phyloP scores from a whole-genome alignment of 2,797 vertebrate genomes.

The Somateria mollissima region DNA sequence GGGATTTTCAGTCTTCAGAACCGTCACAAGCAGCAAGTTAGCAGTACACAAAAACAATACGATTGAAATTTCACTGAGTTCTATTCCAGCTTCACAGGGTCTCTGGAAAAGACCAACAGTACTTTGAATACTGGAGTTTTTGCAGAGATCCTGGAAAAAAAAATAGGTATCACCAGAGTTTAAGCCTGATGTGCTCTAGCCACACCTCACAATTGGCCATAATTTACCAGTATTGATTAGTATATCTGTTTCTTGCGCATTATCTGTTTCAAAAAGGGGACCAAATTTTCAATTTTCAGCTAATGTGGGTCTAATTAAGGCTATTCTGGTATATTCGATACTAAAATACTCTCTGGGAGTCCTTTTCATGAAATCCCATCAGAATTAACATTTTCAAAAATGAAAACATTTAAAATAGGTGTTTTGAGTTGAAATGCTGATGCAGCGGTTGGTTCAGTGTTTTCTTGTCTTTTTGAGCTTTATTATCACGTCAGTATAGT shows the following conservation, averaged over 20 bases:
- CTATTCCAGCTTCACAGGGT: constrained; percentile 9
- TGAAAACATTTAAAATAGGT: constrained; percentile 78
- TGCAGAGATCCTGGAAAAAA: constrained; percentile 10
- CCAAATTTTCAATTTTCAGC: constrained; percentile 67
- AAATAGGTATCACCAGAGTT: constrained; percentile 40
- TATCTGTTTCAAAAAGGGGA: constrained; percentile 61
- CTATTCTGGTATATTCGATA: constrained; percentile 79
- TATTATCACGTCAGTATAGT: constrained; percentile 93
- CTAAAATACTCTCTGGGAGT: constrained; percentile 80
- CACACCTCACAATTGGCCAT: constrained; percentile 24
- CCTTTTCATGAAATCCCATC: constrained; percentile 74
- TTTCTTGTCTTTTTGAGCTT: not conserved
- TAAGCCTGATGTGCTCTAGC: constrained; percentile 30
- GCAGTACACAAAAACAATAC: constrained; percentile 51
- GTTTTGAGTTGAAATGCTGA: constrained; percentile 66
- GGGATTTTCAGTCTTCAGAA: constrained; percentile 65
- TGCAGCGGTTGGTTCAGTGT: constrained; percentile 20
- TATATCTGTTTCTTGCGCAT: not conserved
- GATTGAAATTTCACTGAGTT: constrained; percentile 19
- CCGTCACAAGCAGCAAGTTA: constrained; percentile 62
- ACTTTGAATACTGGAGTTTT: not conserved
- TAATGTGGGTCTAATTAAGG: constrained; percentile 80
- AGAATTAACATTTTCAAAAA: constrained; percentile 83
- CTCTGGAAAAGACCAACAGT: not conserved
- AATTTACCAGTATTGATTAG: constrained; percentile 17